These are phyloP conservation scores for Tringa solitaria DNA, from an alignment of 2,113 vertebrate species.

Conservation along the genomic window DNA sequence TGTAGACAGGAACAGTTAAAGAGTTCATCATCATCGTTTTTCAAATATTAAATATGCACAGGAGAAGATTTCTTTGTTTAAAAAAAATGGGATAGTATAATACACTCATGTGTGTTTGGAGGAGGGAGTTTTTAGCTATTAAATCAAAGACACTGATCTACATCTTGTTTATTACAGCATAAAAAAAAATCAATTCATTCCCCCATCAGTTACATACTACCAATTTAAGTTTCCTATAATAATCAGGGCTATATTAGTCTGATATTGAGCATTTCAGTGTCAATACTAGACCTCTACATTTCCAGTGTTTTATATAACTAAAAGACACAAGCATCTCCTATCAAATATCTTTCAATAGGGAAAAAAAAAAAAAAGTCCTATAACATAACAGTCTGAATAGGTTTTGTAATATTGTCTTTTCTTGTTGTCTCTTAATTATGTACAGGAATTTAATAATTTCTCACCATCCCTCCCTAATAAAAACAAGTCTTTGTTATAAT, in stretches of 20 bases:
- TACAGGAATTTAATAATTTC: not conserved
- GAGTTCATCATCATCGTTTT: not conserved
- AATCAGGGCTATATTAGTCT: not conserved
- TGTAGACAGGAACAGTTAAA: not conserved
- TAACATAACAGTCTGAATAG: not conserved
- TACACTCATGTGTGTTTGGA: not conserved
- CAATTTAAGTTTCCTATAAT: not conserved
- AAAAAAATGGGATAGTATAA: not conserved
- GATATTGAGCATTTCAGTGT: not conserved
- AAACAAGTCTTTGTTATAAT: not conserved
- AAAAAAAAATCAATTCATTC: not conserved
- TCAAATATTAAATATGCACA: not conserved
- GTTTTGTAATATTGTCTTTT: not conserved
- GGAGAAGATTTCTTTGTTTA: not conserved
- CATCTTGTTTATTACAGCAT: not conserved
- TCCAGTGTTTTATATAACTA: not conserved
- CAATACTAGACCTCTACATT: not conserved
- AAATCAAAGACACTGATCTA: not conserved
- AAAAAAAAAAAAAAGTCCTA: not conserved
- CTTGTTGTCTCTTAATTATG: not conserved
- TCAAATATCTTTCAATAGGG: not conserved
- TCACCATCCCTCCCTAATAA: not conserved
- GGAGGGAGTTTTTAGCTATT: not conserved
- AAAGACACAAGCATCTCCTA: not conserved
- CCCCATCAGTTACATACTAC: not conserved